Percentiles rank a stretch among this genome's conserved stretches.
These are phyloP conservation scores for Rambutsinella grinnellia DNA, from an alignment of 2,888 invertebrate species.

Conservation along the genomic window DNA sequence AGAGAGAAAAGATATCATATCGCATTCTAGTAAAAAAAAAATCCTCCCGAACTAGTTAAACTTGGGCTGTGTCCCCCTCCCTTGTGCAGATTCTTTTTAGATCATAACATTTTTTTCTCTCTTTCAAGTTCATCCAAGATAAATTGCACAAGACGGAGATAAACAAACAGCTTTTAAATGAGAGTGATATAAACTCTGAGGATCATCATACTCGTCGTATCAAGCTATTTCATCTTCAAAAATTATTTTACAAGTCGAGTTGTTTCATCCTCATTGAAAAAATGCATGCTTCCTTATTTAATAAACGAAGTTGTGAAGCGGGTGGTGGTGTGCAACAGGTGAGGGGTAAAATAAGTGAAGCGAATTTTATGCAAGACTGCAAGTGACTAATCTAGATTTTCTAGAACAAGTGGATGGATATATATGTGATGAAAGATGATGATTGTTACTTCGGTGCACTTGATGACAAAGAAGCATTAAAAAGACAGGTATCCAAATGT, in stretches of 20 bases:
- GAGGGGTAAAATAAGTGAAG: background rate
- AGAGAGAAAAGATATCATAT: background rate
- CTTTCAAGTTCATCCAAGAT: background rate
- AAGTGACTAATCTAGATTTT: constrained; percentile 42
- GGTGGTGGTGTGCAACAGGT: background rate
- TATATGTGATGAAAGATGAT: constrained; percentile 28
- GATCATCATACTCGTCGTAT: too few relatives aligned
- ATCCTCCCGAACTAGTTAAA: background rate
- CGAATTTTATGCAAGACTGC: constrained; percentile 42
- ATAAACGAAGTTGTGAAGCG: background rate
- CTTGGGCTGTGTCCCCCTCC: background rate
- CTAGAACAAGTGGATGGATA: too few relatives aligned
- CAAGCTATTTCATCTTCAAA: too few relatives aligned
- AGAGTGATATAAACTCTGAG: too few relatives aligned
- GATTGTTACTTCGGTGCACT: background rate
- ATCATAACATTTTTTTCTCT: background rate
- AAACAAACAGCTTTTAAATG: too few relatives aligned
- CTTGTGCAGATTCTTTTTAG: background rate
- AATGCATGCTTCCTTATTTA: too few relatives aligned
- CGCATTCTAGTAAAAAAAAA: background rate
- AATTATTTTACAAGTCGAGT: too few relatives aligned
- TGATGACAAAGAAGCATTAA: constrained; percentile 5
- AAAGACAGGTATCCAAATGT: constrained; percentile 10
- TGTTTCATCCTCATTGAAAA: too few relatives aligned
- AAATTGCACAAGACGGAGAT: too few relatives aligned